These are phyloP conservation scores for Polyploca ridens DNA, from an alignment of 2,888 invertebrate species.

Conservation along the genomic window DNA sequence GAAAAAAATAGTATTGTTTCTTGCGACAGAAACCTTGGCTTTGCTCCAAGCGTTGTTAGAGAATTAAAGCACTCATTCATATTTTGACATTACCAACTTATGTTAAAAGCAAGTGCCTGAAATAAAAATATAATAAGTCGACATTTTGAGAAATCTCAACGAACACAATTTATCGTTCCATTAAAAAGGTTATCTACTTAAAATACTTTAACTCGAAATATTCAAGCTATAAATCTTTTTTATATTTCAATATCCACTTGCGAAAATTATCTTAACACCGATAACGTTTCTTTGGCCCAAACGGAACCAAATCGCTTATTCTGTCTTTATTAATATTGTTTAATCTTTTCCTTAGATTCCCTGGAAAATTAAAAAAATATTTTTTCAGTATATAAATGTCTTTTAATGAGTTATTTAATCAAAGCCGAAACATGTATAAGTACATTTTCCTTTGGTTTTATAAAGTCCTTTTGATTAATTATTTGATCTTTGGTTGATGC, in stretches of 20 bases:
- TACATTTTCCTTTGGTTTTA: background rate
- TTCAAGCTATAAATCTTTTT: background rate
- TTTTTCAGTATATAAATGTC: background rate
- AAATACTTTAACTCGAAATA: background rate
- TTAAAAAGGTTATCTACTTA: slow-evolving; percentile 2
- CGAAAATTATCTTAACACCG: background rate
- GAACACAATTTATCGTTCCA: slow-evolving; percentile 1
- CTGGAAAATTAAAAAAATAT: background rate
- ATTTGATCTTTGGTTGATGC: background rate
- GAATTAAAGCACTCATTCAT: slow-evolving; percentile 35
- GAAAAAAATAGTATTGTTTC: slow-evolving; percentile 32
- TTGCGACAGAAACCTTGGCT: slow-evolving; percentile 22
- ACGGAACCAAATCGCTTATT: background rate
- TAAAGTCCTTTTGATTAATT: too few relatives aligned
- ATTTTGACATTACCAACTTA: slow-evolving; percentile 5
- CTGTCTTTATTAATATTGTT: background rate
- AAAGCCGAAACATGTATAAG: background rate
- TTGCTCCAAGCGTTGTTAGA: slow-evolving; percentile 31
- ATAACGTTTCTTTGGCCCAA: background rate
- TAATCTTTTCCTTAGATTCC: background rate
- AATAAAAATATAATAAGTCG: background rate
- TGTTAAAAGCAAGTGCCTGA: slow-evolving; percentile 1
- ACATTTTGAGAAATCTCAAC: background rate
- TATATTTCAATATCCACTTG: background rate
- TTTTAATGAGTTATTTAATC: background rate